Conservation (phyloP, 1,140 invertebrate genomes). For the Drosophila nasuta region DNA sequence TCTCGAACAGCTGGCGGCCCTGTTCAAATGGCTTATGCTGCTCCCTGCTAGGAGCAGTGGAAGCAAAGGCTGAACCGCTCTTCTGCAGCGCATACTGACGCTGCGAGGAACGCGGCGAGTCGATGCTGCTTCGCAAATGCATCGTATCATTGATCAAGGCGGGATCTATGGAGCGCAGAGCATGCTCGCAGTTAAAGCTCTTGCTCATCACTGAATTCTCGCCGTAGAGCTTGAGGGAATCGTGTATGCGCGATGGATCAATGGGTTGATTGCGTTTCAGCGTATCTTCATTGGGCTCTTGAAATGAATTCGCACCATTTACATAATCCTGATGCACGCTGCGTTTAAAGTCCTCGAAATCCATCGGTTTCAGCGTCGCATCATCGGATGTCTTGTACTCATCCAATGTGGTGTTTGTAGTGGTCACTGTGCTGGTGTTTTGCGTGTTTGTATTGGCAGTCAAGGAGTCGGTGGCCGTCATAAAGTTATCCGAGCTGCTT, state of each 20-base stretch:
- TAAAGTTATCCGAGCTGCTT: conserved; percentile 75
- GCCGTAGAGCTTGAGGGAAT: conserved; percentile 84
- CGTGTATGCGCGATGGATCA: conserved; percentile 85
- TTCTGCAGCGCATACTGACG: conserved; percentile 84
- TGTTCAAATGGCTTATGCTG: conserved; percentile 62
- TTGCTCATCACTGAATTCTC: conserved; percentile 84
- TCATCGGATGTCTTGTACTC: conserved; percentile 76
- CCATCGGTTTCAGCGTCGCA: conserved; percentile 81
- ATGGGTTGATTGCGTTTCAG: conserved; percentile 85
- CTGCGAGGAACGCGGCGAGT: conserved; percentile 65
- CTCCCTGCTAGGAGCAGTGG: conserved; percentile 50
- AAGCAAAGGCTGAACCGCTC: conserved; percentile 80
- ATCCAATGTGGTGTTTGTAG: conserved; percentile 70
- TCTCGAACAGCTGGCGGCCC: conserved; percentile 80
- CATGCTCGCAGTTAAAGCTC: conserved; percentile 83
- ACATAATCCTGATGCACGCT: conserved; percentile 82
- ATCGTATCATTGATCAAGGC: conserved; percentile 80
- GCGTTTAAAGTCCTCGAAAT: conserved; percentile 83
- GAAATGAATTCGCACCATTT: conserved; percentile 80
- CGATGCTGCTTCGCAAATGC: conserved; percentile 62
- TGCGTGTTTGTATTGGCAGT: conserved; percentile 72
- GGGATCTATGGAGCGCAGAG: conserved; percentile 79
- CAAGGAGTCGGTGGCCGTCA: conserved; percentile 77
- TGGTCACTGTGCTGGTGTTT: conserved; percentile 65
- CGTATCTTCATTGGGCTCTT: conserved; percentile 82